Evolutionary conservation across 2,113 vertebrate genomes (phyloP).

Genomic region (Hemiprocne comata): DNA sequence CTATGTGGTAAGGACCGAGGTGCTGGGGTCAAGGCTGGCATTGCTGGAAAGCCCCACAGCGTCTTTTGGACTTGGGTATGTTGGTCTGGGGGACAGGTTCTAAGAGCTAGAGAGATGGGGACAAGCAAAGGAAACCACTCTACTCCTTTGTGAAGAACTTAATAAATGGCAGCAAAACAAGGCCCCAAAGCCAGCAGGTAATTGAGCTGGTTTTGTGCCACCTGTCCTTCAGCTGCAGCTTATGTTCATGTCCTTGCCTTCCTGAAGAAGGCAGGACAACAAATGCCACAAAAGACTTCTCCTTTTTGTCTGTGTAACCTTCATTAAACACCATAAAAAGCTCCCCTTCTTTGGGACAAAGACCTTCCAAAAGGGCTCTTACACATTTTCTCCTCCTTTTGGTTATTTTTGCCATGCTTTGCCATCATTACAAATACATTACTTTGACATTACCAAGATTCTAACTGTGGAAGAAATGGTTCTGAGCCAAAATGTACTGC

Average conservation of each 20-base stretch:
- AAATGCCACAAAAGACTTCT: background rate
- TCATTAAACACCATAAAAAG: background rate
- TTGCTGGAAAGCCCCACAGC: background rate
- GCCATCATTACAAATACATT: background rate
- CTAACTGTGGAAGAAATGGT: constrained; percentile 15
- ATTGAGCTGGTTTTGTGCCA: background rate
- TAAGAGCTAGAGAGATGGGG: background rate
- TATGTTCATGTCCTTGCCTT: background rate
- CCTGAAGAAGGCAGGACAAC: background rate
- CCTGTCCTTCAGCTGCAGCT: background rate
- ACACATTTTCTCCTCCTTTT: background rate
- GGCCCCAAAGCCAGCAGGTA: background rate
- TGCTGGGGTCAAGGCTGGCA: background rate
- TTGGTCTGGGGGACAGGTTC: background rate
- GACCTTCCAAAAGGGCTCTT: background rate
- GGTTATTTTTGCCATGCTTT: background rate
- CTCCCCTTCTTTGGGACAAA: background rate
- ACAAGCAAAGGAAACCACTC: background rate
- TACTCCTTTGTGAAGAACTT: background rate
- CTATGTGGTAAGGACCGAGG: accelerated
- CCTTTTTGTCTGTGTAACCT: background rate
- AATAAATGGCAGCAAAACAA: background rate
- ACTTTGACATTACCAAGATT: background rate
- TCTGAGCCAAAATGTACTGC: background rate
- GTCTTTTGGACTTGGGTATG: background rate